Evolutionary conservation across 2,888 invertebrate species (phyloP), one percentile per base, ranked within the genome.

Genomic region (Rhodophaea formosa): DNA sequence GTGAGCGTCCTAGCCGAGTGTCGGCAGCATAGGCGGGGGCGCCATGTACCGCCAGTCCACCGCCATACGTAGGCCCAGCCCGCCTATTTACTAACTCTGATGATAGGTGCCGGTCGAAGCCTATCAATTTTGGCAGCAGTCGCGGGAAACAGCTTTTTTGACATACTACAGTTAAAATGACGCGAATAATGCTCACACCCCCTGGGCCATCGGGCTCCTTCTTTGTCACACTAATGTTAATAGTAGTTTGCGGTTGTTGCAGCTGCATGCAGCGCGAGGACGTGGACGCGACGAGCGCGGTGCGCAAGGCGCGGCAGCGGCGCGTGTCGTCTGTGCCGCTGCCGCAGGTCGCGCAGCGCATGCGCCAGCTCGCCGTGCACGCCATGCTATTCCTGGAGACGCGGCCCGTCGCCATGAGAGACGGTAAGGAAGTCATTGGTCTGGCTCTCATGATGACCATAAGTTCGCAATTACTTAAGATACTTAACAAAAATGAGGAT

Each of bases 381-480:
- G 92, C 93, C 59, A 92, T 95, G 77, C 73, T 95, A 54, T 96
- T 95, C 79, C 85, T 97, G 23, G 82, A 91, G 58, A 92, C 92
- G 0, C 89, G 97, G 2, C 82, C 83, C 16, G 65, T 65, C 53
- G 67, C 71, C 60, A 83, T 83, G 79, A 66, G 67, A 53, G 81
- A 83, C 60, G 89, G 87, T 86, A 0, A 60, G 23, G n/a, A n/a
- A n/a, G n/a, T n/a, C n/a, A n/a, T n/a, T n/a, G n/a, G n/a, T n/a
- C n/a, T n/a, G n/a, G n/a, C n/a, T n/a, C n/a, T n/a, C n/a, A n/a
- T n/a, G n/a, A n/a, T n/a, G n/a, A n/a, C n/a, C n/a, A n/a, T n/a
- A n/a, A n/a, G n/a, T n/a, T n/a, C n/a, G n/a, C n/a, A n/a, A n/a
- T n/a, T n/a, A n/a, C n/a, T n/a, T n/a, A n/a, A n/a, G n/a, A n/a